Evolutionary conservation across 2,888 invertebrate species (phyloP).

Genomic region (Euspilapteryx auroguttella): DNA sequence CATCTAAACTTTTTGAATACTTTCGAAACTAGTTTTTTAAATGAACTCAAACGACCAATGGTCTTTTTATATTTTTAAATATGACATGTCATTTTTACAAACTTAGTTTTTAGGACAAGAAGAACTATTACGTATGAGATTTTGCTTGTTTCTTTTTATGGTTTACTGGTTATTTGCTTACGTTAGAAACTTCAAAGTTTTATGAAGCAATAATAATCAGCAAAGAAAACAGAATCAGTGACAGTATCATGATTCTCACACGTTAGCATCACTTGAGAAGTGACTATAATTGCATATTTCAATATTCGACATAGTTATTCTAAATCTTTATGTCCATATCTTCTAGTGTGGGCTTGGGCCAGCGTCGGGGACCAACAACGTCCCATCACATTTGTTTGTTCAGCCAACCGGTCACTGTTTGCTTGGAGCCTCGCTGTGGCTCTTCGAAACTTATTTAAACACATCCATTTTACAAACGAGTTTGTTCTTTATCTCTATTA

Average conservation of each 20-base stretch:
- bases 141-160: too few relatives aligned
- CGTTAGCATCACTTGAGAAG: too few relatives aligned
- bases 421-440: conserved; percentile 20
- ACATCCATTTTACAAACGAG: too few relatives aligned
- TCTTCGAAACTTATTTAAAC: conserved; percentile 44
- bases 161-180: too few relatives aligned
- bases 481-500: too few relatives aligned
- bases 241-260: too few relatives aligned
- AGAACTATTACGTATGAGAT: too few relatives aligned
- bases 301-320: conserved; percentile 11
- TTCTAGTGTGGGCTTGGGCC: not conserved
- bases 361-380: conserved; percentile 15
- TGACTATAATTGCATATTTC: not conserved
- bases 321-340: not conserved
- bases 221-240: too few relatives aligned
- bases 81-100: not conserved
- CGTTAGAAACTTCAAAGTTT: too few relatives aligned
- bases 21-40: conserved; percentile 21
- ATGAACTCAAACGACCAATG: not conserved
- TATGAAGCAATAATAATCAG: too few relatives aligned
- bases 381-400: conserved; percentile 35
- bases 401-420: conserved; percentile 54
- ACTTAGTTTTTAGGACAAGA: not conserved
- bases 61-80: not conserved
- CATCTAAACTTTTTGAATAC: conserved; percentile 20